A percentile compares a stretch with the other conserved stretches of the same genome.
phyloP scores from a whole-genome alignment of 2,888 invertebrate genomes.

The Drosophila melanosoma region DNA sequence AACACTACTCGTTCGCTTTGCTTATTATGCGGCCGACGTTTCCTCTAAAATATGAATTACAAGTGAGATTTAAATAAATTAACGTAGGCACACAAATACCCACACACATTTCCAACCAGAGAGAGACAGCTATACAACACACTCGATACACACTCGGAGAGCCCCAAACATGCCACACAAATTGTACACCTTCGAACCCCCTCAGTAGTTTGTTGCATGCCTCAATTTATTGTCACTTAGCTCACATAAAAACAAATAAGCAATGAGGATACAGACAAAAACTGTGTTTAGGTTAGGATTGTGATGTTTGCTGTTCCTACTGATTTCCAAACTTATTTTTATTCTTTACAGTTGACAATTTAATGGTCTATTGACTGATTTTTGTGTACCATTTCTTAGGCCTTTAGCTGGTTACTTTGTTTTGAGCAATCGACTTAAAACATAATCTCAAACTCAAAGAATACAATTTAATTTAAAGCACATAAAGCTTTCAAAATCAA shows the following conservation, averaged over 20 bases:
- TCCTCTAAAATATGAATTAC: constrained; percentile 74
- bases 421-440: no score
- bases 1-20: constrained; percentile 36
- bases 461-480: background rate
- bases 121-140: constrained; percentile 15
- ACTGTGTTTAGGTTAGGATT: constrained; percentile 21
- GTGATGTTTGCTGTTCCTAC: background rate
- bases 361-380: background rate
- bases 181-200: constrained; percentile 10
- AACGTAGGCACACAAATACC: constrained; percentile 57
- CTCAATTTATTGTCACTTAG: constrained; percentile 21
- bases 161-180: constrained; percentile 30
- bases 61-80: constrained; percentile 77
- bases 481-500: background rate
- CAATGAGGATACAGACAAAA: background rate
- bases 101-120: constrained; percentile 21
- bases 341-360: background rate
- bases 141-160: constrained; percentile 24
- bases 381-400: background rate
- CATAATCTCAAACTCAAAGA: no score
- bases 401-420: background rate
- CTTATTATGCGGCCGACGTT: constrained; percentile 70
- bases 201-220: constrained; percentile 19
- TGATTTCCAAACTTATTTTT: constrained; percentile 2
- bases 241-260: constrained; percentile 34